Percentiles rank a stretch among this genome's conserved stretches.
Evolutionary conservation across 2,113 vertebrate species (phyloP).

Genomic region (Procavia capensis): DNA sequence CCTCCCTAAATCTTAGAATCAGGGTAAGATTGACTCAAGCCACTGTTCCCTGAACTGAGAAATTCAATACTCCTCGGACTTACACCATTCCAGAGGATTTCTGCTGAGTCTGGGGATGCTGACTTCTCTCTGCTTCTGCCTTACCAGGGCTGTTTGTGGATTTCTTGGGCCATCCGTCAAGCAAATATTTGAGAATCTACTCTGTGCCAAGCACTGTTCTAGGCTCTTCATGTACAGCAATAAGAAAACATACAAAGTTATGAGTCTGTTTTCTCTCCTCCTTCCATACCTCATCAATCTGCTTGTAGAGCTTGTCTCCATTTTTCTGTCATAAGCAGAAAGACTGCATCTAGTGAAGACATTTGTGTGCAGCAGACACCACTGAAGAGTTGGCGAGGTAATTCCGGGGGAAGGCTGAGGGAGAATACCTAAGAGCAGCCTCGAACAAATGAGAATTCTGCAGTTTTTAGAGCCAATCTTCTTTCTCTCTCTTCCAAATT

Average conservation of each 20-base stretch:
- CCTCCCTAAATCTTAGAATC: constrained; percentile 17
- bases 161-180: not conserved
- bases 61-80: not conserved
- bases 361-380: not conserved
- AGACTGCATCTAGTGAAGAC: not conserved
- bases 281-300: not conserved
- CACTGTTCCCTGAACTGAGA: not conserved
- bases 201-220: not conserved
- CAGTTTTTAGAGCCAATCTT: not conserved
- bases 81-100: not conserved
- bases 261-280: not conserved
- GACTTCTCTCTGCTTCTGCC: not conserved
- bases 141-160: not conserved
- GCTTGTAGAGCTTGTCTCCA: not conserved
- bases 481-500: not conserved
- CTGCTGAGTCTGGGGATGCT: not conserved
- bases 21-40: not conserved
- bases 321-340: constrained; percentile 10
- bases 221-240: not conserved
- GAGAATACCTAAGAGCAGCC: not conserved
- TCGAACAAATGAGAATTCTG: not conserved
- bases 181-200: not conserved
- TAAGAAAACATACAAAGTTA: not conserved
- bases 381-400: not conserved
- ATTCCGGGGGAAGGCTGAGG: not conserved